Base-by-base conservation (phyloP, 2,888 invertebrate genomes). In the Platypus cylindrus region DNA sequence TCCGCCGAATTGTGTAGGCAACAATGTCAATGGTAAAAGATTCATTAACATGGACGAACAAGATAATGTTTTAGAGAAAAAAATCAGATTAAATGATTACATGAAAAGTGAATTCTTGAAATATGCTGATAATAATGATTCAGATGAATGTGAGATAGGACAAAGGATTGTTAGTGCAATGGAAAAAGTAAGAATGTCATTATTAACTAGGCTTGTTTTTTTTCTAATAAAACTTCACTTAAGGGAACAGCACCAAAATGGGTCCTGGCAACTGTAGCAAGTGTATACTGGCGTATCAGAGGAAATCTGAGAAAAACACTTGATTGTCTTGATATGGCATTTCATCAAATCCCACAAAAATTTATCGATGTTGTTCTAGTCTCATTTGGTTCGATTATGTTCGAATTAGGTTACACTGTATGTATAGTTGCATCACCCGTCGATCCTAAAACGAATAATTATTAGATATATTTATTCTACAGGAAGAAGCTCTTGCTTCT, bases 211-310 rank as follows among this genome's bases (percentile, higher is more conserved):
- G 25, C 11, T n/a, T 31, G n/a, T 23, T 23, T 23, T 32, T 32
- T 16, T 30, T n/a, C n/a, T n/a, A n/a, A n/a, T n/a, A n/a, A n/a
- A n/a, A n/a, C n/a, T n/a, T n/a, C n/a, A n/a, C n/a, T n/a, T n/a
- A n/a, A 84, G 82, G 73, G 73, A 59, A 61, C 75, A 31, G 80
- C 77, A 0, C 78, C 83, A 0, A 68, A 70, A 42, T 86, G 85
- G 85, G 61, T 82, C 5, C 55, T 81, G 13, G 73, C 74, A 47
- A 77, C 78, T 8, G 54, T 85, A 24, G 78, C 84, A 0, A 80
- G 79, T 0, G 59, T 84, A 12, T 83, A 84, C 57, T 86, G 84
- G 84, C 68, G 84, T 5, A 71, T 79, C 1, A 67, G 76, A 3
- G 75, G 76, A 4, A 78, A 80, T 51, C 68, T 71, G 18, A 65